These are phyloP conservation scores for Palythoa heliodiscus DNA, from an alignment of 92 coral and sea anemone genomes.

Conservation along the genomic window DNA sequence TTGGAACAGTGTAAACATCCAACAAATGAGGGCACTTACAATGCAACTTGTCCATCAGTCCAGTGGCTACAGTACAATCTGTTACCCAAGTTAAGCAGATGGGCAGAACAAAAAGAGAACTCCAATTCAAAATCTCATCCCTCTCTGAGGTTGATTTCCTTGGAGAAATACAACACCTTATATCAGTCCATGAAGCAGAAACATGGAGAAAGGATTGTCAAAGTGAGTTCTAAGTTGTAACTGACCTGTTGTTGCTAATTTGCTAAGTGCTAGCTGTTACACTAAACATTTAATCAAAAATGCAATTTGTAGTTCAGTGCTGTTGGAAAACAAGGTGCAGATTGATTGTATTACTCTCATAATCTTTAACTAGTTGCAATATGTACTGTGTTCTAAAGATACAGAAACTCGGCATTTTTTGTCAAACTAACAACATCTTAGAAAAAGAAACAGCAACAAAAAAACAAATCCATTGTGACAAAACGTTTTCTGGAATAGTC, in stretches of 20 bases:
- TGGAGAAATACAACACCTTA: conserved; percentile 79
- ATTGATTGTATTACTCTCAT: no score
- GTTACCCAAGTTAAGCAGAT: conserved; percentile 85
- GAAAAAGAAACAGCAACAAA: no score
- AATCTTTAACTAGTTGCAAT: no score
- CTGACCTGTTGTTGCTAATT: background rate
- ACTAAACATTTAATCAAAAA: no score
- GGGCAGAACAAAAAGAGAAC: conserved; percentile 76
- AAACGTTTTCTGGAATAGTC: no score
- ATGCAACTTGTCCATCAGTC: conserved; percentile 84
- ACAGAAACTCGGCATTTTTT: no score
- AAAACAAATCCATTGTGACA: no score
- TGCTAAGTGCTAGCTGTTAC: no score
- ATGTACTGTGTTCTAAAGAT: no score
- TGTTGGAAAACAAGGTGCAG: no score
- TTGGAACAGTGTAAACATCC: background rate
- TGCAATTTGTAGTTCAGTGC: no score
- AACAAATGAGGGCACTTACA: conserved; percentile 56
- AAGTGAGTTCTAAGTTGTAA: conserved; percentile 58
- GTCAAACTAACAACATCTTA: no score
- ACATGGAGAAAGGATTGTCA: conserved; percentile 80
- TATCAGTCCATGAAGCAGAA: conserved; percentile 83
- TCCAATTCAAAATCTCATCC: conserved; percentile 52
- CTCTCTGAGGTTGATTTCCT: conserved; percentile 79
- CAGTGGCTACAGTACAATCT: conserved; percentile 84